A percentile compares a stretch with the other conserved stretches of the same genome.
These are phyloP conservation scores for Rhorus exstirpatorius DNA, from an alignment of 2,888 invertebrate species.

Conservation along the genomic window DNA sequence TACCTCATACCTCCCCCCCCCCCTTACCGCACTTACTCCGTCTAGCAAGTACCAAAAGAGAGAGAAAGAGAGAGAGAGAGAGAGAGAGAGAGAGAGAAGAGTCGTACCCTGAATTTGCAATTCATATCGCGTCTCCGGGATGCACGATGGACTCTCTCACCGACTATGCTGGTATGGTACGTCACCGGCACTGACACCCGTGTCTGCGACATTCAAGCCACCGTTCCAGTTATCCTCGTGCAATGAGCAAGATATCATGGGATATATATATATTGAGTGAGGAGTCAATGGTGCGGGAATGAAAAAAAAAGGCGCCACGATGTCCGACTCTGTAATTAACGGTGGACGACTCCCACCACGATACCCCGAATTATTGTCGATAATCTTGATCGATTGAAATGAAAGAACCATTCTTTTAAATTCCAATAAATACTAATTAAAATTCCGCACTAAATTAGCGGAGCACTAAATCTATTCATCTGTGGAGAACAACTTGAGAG, in stretches of 20 bases:
- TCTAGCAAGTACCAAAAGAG: constrained; percentile 16
- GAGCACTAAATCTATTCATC: no score
- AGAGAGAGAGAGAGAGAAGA: constrained; percentile 3
- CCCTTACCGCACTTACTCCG: background rate
- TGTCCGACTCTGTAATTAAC: constrained; percentile 2
- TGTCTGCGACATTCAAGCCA: constrained; percentile 62
- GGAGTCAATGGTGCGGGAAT: constrained; percentile 31
- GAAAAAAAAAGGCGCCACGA: constrained; percentile 5
- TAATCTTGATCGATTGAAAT: background rate
- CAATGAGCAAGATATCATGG: constrained; percentile 37
- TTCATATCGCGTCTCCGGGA: constrained; percentile 80
- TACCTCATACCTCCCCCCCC: constrained; percentile 40
- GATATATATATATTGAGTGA: background rate
- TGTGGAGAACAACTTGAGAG: no score
- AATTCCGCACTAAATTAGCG: no score
- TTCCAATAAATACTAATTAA: no score
- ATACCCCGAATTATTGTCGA: constrained; percentile 55
- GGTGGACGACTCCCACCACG: background rate
- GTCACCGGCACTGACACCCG: constrained; percentile 71
- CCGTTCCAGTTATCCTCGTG: constrained; percentile 32
- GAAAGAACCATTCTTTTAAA: no score
- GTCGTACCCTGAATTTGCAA: constrained; percentile 75
- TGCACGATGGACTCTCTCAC: constrained; percentile 76
- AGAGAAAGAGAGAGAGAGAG: constrained; percentile 16
- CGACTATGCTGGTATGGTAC: constrained; percentile 54